Base-by-base conservation (phyloP, 2,888 invertebrate genomes). In the Lochmaea capreae region DNA sequence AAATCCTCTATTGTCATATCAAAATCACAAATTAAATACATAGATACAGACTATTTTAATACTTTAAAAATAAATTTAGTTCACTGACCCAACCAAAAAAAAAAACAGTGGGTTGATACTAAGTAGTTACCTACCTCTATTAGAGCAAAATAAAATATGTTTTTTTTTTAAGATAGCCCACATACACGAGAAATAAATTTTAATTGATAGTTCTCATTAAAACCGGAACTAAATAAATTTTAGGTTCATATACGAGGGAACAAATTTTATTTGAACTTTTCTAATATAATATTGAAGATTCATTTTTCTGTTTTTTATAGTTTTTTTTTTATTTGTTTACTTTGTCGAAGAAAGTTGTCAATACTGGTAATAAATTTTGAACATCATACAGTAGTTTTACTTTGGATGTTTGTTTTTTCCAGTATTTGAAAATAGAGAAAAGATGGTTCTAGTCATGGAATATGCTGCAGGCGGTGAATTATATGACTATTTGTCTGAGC, bases 401-500 rank as follows among this genome's bases (percentile, higher is more conserved):
- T 1, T 42, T 10, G 1, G 11, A 1, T 42, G 42, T 43, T 46
- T 46, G 46, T 3, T 69, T 49, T 33, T 76, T 78, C 61, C 61
- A 97, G 99, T 99, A 82, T 99, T 99, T 90, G 99, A 99, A 90
- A 99, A 99, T 89, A 94, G 96, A 84, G 99, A 99, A 89, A 98
- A 98, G 90, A 99, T 99, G 93, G 98, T 99, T 81, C 91, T 99
- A 79, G 98, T 99, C 46, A 98, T 99, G 98, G 99, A 99, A 89
- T 99, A 98, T 88, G 99, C 99, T 79, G 95, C 96, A 75, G 99
- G 99, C 74, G 99, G 99, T 74, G 99, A 99, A 89, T 90, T 99
- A 43, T 99, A 99, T 87, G 99, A 98, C 88, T 98, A 97, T 88
- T 91, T 98, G 81, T 96, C 96, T 85, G 95, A 96, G 86, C 90